Conservation (phyloP, 2,113 vertebrate species). For the Xiphophorus hellerii region DNA sequence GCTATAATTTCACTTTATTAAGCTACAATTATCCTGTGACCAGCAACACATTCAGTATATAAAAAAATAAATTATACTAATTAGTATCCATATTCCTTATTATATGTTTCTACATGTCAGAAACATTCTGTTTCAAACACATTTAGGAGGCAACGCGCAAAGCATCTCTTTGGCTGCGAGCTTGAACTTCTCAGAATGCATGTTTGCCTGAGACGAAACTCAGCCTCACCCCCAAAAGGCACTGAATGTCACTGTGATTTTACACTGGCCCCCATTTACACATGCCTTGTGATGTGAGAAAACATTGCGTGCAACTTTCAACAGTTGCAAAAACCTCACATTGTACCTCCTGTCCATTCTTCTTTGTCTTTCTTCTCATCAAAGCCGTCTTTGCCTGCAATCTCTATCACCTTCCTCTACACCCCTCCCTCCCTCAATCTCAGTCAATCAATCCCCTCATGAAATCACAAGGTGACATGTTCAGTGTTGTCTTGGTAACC, state of each 20-base stretch:
- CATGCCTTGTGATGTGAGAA: constrained; percentile 29
- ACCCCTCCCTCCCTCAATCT: constrained; percentile 31
- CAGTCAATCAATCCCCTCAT: constrained; percentile 71
- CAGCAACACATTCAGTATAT: not conserved
- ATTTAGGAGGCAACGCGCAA: constrained; percentile 22
- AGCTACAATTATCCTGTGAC: not conserved
- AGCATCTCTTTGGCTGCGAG: constrained; percentile 36
- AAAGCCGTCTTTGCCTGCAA: constrained; percentile 7
- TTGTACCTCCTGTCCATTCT: not conserved
- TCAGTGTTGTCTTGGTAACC: constrained; percentile 69
- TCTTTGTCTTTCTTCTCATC: constrained; percentile 17
- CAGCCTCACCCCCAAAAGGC: constrained; percentile 55
- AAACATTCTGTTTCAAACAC: constrained; percentile 38
- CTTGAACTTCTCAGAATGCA: constrained; percentile 54
- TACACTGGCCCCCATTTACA: constrained; percentile 41
- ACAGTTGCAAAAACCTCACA: not conserved
- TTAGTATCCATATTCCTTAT: constrained; percentile 40
- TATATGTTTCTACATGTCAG: constrained; percentile 18
- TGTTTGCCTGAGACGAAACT: constrained; percentile 44
- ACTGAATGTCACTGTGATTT: constrained; percentile 63
- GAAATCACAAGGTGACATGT: constrained; percentile 72
- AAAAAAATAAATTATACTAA: constrained; percentile 45
- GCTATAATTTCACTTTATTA: constrained; percentile 25
- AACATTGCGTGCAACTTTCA: constrained; percentile 35
- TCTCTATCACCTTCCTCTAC: constrained; percentile 39